phyloP scores from a whole-genome alignment of 2,113 vertebrate species.

The Pedetes capensis region DNA sequence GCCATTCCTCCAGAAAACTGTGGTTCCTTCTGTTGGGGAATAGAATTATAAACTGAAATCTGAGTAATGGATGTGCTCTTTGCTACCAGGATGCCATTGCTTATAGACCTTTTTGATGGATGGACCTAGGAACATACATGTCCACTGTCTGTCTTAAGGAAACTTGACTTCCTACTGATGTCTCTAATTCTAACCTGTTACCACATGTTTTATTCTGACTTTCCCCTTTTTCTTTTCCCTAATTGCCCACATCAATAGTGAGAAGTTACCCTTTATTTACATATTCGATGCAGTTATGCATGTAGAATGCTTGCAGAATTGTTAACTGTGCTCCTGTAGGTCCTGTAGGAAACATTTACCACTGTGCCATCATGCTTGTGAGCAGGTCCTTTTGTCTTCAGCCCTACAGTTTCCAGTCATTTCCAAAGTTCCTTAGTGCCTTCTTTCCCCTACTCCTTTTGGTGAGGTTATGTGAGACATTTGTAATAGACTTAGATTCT shows the following conservation, averaged over 20 bases:
- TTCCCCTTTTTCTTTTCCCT: not conserved
- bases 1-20: not conserved
- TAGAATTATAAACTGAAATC: not conserved
- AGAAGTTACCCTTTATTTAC: not conserved
- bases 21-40: not conserved
- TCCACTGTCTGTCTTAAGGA: not conserved
- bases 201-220: not conserved
- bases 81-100: not conserved
- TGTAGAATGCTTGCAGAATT: not conserved
- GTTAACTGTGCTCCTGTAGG: not conserved
- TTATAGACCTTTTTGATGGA: not conserved
- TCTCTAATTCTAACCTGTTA: not conserved
- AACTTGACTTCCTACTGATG: not conserved
- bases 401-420: not conserved
- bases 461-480: not conserved
- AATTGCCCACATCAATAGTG: not conserved
- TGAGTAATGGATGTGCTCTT: not conserved
- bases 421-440: not conserved
- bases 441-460: not conserved
- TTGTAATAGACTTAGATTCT: not conserved
- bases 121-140: not conserved
- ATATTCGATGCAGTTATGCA: not conserved
- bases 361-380: not conserved
- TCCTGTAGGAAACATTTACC: not conserved
- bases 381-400: not conserved